Evolutionary conservation across 2,797 vertebrate genomes (phyloP), one percentile per base, ranked within the genome.

Genomic region (Sylvilagus floridanus): DNA sequence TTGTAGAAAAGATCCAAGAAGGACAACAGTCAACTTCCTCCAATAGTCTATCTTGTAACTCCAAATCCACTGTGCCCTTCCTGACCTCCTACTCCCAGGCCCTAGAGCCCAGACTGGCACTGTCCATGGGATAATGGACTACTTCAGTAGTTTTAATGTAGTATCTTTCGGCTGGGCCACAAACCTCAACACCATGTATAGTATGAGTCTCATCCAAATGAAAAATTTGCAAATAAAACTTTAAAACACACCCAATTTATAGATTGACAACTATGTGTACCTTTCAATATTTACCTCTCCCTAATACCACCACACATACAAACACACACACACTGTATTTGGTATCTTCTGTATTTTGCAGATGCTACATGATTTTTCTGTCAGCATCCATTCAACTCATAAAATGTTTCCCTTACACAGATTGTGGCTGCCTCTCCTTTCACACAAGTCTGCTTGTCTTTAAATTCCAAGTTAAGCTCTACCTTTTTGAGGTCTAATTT

Each of bases 381-480:
- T 86, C 4, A 19, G 21, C n/a, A 71, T 66, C 62, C 50, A 72
- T 54, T 92, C 28, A 84, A 87, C 21, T 79, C 42, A 81, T n/a
- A 65, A 88, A 94, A 66, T 28, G 88, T 32, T 62, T 10, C 42
- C 24, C 17, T 81, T 50, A 26, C 26, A 50, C 35, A 84, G 35
- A 90, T 2, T 81, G 30, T 26, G 24, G 24, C 17, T 21, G 4
- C 12, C 30, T 9, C 28, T 54, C 82, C 81, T 3, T 89, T 91
- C 79, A 94, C 28, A 85, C 21, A 86, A 78, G 37, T 54, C 60
- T 95, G 16, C 60, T 19, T 91, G 22, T 69, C 86, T 62, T 88
- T 88, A 68, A 57, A 14, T 85, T 88, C 28, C 37, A 91, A 91
- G 91, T 95, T 37, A 82, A 72, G n/a, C 21, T 84, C 84, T 88